Base-by-base conservation (phyloP, 2,888 invertebrate species). In the Diabrotica balteata region DNA sequence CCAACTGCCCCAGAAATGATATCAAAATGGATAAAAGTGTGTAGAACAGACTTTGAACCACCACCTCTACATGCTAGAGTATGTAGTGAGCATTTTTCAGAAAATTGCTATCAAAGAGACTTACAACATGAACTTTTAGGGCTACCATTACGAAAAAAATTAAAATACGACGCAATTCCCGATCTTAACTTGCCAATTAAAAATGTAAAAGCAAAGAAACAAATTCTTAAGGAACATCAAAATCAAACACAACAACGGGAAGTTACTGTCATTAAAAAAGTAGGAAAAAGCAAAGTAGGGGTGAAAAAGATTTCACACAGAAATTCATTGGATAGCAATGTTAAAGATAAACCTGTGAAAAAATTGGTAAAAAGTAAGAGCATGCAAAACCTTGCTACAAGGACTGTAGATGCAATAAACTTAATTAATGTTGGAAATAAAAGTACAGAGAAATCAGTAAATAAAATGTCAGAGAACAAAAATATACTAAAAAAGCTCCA, bases 71-170 rank as follows among this genome's bases (percentile, higher is more conserved):
- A 76, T 60, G 74, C 86, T 68, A 83, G 87, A 67, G 84, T 87
- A 64, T 87, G 87, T 74, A 87, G 87, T 71, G 80, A 84, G 57
- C 87, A 87, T 78, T 87, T 87, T 73, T 85, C 86, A 11, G 80
- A 82, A 62, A 82, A 83, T 62, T 86, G 86, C 68, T 87, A 87
- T 80, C 85, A 86, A 78, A 83, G 87, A 75, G 87, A 87, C 79
- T 81, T 87, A 73, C 86, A 87, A 77, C 87, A 87, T 79, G 85
- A 87, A 75, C 82, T 87, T 66, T 82, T 87, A 49, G 87, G 87
- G n/a, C 80, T 87, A 71, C 87, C 87, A 67, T 82, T 85, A 70
- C 79, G 87, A 67, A 85, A 84, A 73, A 84, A 86, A 67, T 78
- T 87, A 71, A 83, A 84, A 72, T 78, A 82, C 61, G 85, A 85